These are phyloP conservation scores for Psammodynastes pulverulentus DNA, from an alignment of 2,113 vertebrate genomes.

Conservation along the genomic window DNA sequence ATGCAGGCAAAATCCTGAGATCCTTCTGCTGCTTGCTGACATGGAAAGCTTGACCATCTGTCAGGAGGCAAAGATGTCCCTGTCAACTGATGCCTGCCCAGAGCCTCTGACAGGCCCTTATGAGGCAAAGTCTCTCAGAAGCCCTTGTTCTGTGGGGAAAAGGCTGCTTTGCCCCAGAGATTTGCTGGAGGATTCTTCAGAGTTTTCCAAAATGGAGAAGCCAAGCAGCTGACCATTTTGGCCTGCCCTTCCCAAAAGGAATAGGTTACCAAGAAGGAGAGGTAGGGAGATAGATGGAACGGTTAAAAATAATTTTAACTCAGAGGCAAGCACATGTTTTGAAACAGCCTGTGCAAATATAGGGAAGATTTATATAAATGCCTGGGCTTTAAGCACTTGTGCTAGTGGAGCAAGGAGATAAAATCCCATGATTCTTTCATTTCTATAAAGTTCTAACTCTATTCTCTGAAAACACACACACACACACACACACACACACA, in stretches of 20 bases:
- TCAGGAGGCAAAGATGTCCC: slow-evolving; percentile 70
- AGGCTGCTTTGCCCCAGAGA: slow-evolving; percentile 34
- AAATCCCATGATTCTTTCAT: not conserved
- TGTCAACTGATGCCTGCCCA: slow-evolving; percentile 66
- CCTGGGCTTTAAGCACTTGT: not conserved
- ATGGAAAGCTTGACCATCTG: slow-evolving; percentile 79
- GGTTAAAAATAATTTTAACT: slow-evolving; percentile 57
- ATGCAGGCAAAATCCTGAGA: slow-evolving; percentile 62
- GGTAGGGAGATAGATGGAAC: slow-evolving; percentile 2
- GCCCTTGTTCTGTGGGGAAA: slow-evolving; percentile 56
- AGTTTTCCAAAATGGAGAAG: slow-evolving; percentile 32
- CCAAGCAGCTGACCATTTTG: slow-evolving; percentile 50
- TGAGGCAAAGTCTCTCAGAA: slow-evolving; percentile 70
- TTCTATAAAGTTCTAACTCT: not conserved
- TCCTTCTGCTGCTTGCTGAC: slow-evolving; percentile 67
- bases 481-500: not conserved
- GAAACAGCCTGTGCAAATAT: not conserved
- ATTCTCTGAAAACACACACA: not conserved
- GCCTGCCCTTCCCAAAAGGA: slow-evolving; percentile 50
- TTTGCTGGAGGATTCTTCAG: slow-evolving; percentile 44
- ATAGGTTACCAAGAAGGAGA: not conserved
- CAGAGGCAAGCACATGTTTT: not conserved
- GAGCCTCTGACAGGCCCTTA: slow-evolving; percentile 67
- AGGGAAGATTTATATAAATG: not conserved
- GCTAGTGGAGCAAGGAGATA: not conserved